A percentile compares a stretch with the other conserved stretches of the same genome.
phyloP scores from a whole-genome alignment of 2,797 vertebrate species.

The Cyprinodon diabolis region DNA sequence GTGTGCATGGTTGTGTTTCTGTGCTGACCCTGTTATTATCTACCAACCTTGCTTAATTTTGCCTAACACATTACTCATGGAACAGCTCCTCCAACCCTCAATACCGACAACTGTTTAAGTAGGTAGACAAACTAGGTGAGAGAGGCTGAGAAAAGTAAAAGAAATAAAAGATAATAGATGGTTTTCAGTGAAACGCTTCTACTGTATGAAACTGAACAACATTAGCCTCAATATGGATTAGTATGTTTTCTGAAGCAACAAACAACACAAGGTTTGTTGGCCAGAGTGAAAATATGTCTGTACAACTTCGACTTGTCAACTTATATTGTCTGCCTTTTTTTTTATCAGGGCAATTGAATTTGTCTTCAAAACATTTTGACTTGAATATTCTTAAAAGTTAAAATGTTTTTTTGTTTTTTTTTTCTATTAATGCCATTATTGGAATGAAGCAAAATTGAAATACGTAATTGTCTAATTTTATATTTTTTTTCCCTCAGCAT shows the following conservation, averaged over 20 bases:
- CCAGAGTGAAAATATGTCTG: background rate
- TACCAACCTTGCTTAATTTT: background rate
- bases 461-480: background rate
- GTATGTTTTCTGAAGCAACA: too few species aligned
- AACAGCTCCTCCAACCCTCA: background rate
- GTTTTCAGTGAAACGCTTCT: background rate
- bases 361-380: background rate
- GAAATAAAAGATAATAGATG: background rate
- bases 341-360: background rate
- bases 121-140: background rate
- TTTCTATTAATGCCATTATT: background rate
- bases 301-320: background rate
- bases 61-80: background rate
- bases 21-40: constrained; percentile 2
- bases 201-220: too few species aligned
- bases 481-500: background rate
- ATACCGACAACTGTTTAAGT: background rate
- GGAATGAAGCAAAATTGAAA: background rate
- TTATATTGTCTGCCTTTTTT: background rate
- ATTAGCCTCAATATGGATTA: too few species aligned
- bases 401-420: background rate
- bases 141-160: background rate
- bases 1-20: background rate
- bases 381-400: background rate
- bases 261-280: background rate